Evolutionary conservation across 2,113 vertebrate species (phyloP), one percentile per base, ranked within the genome.

Genomic region (Sinocyclocheilus anophthalmus): DNA sequence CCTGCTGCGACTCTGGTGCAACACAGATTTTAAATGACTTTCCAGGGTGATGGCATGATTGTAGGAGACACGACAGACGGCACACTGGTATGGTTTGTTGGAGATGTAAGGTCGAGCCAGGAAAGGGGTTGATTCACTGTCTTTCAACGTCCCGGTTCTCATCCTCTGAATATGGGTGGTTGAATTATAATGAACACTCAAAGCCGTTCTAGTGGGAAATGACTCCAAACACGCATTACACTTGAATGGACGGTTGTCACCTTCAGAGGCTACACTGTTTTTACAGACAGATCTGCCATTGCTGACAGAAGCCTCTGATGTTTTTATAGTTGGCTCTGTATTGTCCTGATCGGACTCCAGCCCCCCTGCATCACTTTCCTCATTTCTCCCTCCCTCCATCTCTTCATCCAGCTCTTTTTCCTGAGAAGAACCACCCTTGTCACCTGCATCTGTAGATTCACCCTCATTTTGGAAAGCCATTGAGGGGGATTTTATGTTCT

Each of bases 21-120:
- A 92, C 26, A 97, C 97, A 6, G 97, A 97, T 69, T 97, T 96
- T 95, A 98, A 95, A 93, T 97, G 96, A 92, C 97, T 98, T 94
- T 97, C 97, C 30, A 97, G 92, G 14, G 96, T 97, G 86, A 97
- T 97, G 92, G 96, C 96, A 90, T 97, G 96, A 92, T 97, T 97
- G 92, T 97, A 97, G 45, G 97, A 97, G 84, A 98, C 96, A 6
- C 96, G 93, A 93, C 96, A 98, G 37, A 96, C 90, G 0, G 96
- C 94, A 91, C 97, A 98, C 92, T 97, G 96, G 90, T 97, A 97
- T 76, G 97, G 97, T 90, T 97, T 97, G 92, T 95, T 96, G 53
- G 94, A 93, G 83, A 93, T 73, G 81, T 91, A 95, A 50, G 94
- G 94, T 83, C 84, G 90, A 92, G 92, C 2, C 42, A 91, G 88